Conservation (phyloP, 2,113 vertebrate genomes). For the Hippolais icterina region DNA sequence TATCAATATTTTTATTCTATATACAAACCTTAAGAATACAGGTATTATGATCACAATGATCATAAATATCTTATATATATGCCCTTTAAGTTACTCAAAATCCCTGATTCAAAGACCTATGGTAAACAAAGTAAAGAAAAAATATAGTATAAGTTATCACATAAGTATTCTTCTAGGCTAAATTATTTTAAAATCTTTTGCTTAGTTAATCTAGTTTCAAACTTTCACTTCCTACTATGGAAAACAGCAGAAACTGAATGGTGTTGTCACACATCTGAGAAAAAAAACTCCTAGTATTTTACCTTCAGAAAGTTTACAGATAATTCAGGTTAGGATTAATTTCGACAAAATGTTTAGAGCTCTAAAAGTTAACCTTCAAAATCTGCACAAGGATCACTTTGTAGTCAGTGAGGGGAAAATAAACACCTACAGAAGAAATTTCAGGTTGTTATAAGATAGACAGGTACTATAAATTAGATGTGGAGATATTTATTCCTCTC, state of each 20-base stretch:
- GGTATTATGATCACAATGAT: not conserved
- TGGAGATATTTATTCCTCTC: not conserved
- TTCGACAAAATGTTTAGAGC: not conserved
- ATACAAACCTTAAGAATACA: rapidly evolving
- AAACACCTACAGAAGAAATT: not conserved
- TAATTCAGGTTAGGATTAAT: not conserved
- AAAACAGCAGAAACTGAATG: not conserved
- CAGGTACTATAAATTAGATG: not conserved
- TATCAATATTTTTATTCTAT: not conserved
- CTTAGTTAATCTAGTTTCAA: not conserved
- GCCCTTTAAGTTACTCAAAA: not conserved
- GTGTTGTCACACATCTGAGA: not conserved
- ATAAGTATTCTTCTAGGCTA: not conserved
- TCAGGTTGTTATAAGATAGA: not conserved
- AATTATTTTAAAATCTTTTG: not conserved
- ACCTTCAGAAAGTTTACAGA: not conserved
- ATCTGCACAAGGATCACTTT: not conserved
- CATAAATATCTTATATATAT: not conserved
- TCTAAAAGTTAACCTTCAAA: not conserved
- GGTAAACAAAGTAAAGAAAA: not conserved
- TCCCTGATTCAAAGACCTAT: not conserved
- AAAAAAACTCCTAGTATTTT: not conserved
- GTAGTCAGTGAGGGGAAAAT: not conserved
- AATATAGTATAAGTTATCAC: not conserved
- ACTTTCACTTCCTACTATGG: not conserved